These are phyloP conservation scores for Hippocampus kuda DNA, from an alignment of 2,797 vertebrate species.

Conservation along the genomic window DNA sequence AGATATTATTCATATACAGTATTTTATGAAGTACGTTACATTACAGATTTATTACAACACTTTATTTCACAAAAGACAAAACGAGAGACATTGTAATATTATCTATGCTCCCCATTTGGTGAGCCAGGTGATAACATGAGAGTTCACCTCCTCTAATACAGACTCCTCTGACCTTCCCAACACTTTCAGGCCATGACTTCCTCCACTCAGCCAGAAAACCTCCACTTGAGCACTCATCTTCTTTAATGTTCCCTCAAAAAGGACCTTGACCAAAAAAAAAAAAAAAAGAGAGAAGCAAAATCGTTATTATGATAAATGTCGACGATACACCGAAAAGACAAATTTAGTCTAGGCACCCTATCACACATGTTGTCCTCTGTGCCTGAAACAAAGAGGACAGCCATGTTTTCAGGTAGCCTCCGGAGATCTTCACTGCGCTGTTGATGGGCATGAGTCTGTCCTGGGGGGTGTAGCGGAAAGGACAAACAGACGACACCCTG, in stretches of 20 bases:
- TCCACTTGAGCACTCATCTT: conserved; percentile 72
- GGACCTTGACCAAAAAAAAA: conserved; percentile 57
- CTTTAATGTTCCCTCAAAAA: conserved; percentile 66
- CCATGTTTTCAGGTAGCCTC: conserved; percentile 55
- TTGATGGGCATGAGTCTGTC: conserved; percentile 64
- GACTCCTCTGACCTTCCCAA: conserved; percentile 72
- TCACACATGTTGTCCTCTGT: conserved; percentile 87
- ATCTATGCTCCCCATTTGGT: conserved; percentile 41
- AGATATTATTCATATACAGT: no score
- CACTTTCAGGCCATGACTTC: conserved; percentile 78
- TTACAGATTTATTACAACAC: no score
- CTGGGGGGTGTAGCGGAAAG: conserved; percentile 81
- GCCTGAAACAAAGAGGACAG: conserved; percentile 83
- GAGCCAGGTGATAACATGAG: conserved; percentile 74
- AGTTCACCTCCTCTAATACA: conserved; percentile 78
- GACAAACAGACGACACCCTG: conserved; percentile 83
- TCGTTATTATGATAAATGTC: not conserved
- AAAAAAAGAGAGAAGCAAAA: not conserved
- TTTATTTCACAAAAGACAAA: not conserved
- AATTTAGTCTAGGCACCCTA: conserved; percentile 56
- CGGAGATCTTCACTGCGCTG: conserved; percentile 79
- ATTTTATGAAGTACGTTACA: no score
- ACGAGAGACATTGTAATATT: not conserved
- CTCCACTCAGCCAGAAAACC: conserved; percentile 80
- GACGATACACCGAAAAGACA: not conserved